These are phyloP conservation scores for Ctenochaetus hawaiiensis DNA, from an alignment of 2,797 vertebrate species.

Conservation along the genomic window DNA sequence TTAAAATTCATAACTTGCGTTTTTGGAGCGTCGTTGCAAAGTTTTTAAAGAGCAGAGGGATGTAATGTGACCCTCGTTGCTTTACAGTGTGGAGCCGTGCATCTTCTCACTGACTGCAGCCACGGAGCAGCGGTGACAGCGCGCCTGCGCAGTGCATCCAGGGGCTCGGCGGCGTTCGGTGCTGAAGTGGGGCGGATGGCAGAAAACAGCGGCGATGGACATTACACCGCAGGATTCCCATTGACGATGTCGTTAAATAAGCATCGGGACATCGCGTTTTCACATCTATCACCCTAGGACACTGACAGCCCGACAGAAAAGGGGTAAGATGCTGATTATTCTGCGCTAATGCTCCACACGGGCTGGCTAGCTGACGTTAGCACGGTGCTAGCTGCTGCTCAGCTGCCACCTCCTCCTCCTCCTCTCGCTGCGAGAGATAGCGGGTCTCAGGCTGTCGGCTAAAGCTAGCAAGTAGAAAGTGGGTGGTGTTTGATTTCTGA, in stretches of 20 bases:
- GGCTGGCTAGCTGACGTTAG: slow-evolving; percentile 78
- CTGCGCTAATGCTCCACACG: slow-evolving; percentile 67
- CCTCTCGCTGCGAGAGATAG: slow-evolving; percentile 69
- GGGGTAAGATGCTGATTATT: slow-evolving; percentile 83
- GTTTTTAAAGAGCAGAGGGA: background rate
- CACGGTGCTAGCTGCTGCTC: slow-evolving; percentile 72
- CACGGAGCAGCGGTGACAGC: slow-evolving; percentile 75
- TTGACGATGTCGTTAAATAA: slow-evolving; percentile 70
- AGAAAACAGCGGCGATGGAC: slow-evolving; percentile 90
- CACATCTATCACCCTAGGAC: slow-evolving; percentile 67
- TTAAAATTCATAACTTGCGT: background rate
- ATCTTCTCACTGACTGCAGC: slow-evolving; percentile 80
- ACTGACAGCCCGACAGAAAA: slow-evolving; percentile 75
- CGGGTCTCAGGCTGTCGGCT: slow-evolving; percentile 64
- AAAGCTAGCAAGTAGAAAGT: slow-evolving; percentile 72
- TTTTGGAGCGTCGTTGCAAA: too few relatives aligned
- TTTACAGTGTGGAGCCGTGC: slow-evolving; percentile 36
- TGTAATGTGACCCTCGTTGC: slow-evolving; percentile 29
- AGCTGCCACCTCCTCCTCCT: slow-evolving; percentile 64
- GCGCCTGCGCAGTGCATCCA: slow-evolving; percentile 89
- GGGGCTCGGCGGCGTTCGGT: slow-evolving; percentile 93
- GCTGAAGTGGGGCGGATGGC: slow-evolving; percentile 99
- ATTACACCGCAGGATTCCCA: slow-evolving; percentile 80
- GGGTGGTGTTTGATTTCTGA: slow-evolving; percentile 66
- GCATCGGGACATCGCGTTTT: slow-evolving; percentile 62